Conservation (phyloP, 2,797 vertebrate genomes). For the Crenichthys baileyi region DNA sequence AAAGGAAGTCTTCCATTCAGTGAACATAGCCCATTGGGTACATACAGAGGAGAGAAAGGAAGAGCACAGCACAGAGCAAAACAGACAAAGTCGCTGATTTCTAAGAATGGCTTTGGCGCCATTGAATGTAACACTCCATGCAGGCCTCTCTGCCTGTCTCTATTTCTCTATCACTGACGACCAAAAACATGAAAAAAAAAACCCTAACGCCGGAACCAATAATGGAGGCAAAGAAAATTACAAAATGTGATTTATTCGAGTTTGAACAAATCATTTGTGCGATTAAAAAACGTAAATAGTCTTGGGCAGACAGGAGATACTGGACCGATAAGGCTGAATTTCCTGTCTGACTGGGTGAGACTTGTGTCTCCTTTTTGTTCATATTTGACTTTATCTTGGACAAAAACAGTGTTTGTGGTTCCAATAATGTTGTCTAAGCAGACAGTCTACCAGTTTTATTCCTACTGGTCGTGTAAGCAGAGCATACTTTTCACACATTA, state of each 20-base stretch:
- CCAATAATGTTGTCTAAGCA: slow-evolving; percentile 33
- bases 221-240: slow-evolving; percentile 61
- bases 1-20: slow-evolving; percentile 85
- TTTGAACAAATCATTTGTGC: slow-evolving; percentile 68
- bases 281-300: too few species aligned
- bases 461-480: slow-evolving; percentile 5
- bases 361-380: slow-evolving; percentile 23
- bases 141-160: slow-evolving; percentile 75
- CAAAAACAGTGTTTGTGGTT: slow-evolving; percentile 11
- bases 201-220: slow-evolving; percentile 63
- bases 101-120: slow-evolving; percentile 78
- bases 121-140: too few species aligned
- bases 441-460: slow-evolving; percentile 16
- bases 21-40: slow-evolving; percentile 79
- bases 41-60: slow-evolving; percentile 66
- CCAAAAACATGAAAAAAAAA: slow-evolving; percentile 44
- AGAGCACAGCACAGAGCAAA: slow-evolving; percentile 72
- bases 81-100: slow-evolving; percentile 77
- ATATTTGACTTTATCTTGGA: slow-evolving; percentile 19
- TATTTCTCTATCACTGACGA: slow-evolving; percentile 57
- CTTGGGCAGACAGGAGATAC: slow-evolving; percentile 73
- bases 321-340: slow-evolving; percentile 71
- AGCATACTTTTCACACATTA: background rate
- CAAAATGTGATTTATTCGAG: slow-evolving; percentile 79
- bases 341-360: slow-evolving; percentile 44